phyloP scores from a whole-genome alignment of 2,797 vertebrate species.

The Spizella passerina region DNA sequence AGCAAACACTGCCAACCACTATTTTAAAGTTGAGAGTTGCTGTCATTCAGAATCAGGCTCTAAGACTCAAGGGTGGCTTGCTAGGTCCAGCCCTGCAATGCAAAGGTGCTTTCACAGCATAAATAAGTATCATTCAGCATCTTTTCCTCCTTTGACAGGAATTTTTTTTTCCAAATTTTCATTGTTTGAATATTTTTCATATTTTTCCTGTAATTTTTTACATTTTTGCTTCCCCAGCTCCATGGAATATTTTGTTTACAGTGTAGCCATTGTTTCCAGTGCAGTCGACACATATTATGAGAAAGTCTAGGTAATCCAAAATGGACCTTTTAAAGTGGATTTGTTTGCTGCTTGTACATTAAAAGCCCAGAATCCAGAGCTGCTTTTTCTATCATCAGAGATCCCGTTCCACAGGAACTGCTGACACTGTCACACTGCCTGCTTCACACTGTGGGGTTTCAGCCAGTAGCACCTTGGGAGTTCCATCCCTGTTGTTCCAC shows the following conservation, averaged over 20 bases:
- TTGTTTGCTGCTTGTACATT: not conserved
- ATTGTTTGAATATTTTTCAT: slow-evolving; percentile 25
- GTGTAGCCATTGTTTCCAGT: not conserved
- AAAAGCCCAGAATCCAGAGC: not conserved
- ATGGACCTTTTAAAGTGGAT: not conserved
- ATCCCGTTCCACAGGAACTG: fast-evolving
- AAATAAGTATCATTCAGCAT: not conserved
- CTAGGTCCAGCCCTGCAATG: not conserved
- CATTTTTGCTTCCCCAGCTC: not conserved
- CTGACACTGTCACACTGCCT: not conserved
- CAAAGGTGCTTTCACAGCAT: not conserved
- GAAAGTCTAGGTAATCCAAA: not conserved
- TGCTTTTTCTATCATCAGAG: not conserved
- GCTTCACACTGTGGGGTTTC: not conserved
- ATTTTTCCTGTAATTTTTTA: slow-evolving; percentile 18
- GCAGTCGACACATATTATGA: not conserved
- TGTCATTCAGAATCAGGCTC: not conserved
- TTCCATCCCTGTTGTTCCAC: not conserved
- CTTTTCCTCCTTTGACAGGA: not conserved
- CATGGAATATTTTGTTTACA: not conserved
- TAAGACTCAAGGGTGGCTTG: not conserved
- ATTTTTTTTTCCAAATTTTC: not conserved
- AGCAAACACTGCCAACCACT: not conserved
- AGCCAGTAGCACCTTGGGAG: not conserved
- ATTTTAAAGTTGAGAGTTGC: not conserved